These are phyloP conservation scores for Engraulis encrasicolus DNA, from an alignment of 2,113 vertebrate genomes.

Conservation along the genomic window DNA sequence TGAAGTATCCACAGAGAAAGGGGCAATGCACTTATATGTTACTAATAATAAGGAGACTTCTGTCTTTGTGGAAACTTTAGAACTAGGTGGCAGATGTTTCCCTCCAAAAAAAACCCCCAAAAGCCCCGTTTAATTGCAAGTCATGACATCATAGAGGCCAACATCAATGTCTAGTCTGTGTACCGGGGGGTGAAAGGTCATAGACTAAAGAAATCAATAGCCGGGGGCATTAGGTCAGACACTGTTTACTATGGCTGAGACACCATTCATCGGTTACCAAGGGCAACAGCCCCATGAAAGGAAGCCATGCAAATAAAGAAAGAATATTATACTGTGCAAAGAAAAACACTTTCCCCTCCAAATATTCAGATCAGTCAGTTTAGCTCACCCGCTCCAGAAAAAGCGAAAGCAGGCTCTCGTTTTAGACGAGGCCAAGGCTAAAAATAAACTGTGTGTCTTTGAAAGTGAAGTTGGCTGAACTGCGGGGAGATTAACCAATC, in stretches of 20 bases:
- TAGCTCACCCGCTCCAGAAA: too few relatives aligned
- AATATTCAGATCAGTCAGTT: slow-evolving; percentile 41
- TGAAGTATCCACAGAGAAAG: too few relatives aligned
- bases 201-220: slow-evolving; percentile 71
- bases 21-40: background rate
- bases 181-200: slow-evolving; percentile 65
- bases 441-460: slow-evolving; percentile 31
- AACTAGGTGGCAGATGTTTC: background rate
- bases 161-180: slow-evolving; percentile 52
- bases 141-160: slow-evolving; percentile 61
- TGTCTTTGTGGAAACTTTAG: background rate
- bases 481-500: slow-evolving; percentile 54
- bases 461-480: slow-evolving; percentile 35
- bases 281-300: slow-evolving; percentile 51
- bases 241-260: slow-evolving; percentile 45
- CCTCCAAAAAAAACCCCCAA: slow-evolving; percentile 10
- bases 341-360: background rate
- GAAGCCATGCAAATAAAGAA: slow-evolving; percentile 56
- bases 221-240: slow-evolving; percentile 66
- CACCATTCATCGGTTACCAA: slow-evolving; percentile 58
- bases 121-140: background rate
- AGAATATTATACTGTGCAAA: slow-evolving; percentile 18
- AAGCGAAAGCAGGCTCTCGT: background rate
- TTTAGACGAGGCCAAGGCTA: background rate
- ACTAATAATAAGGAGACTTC: background rate